These are phyloP conservation scores for Tyrannus savana DNA, from an alignment of 2,113 vertebrate species.

Conservation along the genomic window DNA sequence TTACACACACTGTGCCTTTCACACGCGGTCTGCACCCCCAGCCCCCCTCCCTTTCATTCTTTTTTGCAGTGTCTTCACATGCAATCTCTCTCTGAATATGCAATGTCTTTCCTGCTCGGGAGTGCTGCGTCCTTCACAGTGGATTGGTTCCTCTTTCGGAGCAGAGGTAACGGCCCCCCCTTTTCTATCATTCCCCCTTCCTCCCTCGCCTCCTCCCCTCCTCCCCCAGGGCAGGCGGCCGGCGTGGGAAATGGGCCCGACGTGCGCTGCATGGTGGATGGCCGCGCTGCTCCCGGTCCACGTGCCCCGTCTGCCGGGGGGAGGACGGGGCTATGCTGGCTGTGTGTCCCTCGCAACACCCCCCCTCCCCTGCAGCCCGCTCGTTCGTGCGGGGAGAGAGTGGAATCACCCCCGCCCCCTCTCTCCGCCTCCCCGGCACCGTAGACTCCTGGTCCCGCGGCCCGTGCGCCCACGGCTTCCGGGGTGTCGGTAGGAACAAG, in stretches of 20 bases:
- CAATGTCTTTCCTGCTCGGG: constrained; percentile 23
- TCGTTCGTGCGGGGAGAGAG: background rate
- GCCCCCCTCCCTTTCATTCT: background rate
- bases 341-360: background rate
- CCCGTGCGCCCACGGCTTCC: background rate
- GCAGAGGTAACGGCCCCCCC: constrained; percentile 53
- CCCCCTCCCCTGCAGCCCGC: background rate
- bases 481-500: background rate
- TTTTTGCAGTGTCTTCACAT: constrained; percentile 27
- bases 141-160: constrained; percentile 70
- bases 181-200: background rate
- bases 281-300: background rate
- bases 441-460: rapidly evolving
- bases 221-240: constrained; percentile 58
- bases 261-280: constrained; percentile 74
- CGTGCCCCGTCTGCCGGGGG: background rate
- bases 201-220: background rate
- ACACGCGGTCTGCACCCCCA: background rate
- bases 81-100: constrained; percentile 10
- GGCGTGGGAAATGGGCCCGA: constrained; percentile 79
- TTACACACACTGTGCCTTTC: constrained; percentile 45
- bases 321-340: background rate
- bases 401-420: background rate
- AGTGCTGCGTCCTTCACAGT: constrained; percentile 75
- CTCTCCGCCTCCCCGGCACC: background rate